Evolutionary conservation across 2,888 invertebrate species (phyloP).

Genomic region (Aromia moschata): DNA sequence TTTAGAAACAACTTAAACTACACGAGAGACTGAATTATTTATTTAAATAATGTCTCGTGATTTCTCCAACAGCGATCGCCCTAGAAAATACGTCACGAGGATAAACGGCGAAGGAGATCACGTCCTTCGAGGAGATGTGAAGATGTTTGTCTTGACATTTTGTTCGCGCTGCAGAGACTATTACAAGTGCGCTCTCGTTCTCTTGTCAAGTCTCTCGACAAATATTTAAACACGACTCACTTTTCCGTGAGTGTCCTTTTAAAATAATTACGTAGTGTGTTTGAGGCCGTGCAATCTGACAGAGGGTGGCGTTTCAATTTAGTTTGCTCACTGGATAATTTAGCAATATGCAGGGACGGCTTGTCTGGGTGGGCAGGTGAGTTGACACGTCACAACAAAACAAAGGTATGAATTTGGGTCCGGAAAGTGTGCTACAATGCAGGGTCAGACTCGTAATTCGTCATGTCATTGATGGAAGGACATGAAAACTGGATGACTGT

Average conservation of each 20-base stretch:
- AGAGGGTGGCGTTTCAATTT: no score
- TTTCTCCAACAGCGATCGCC: neutral
- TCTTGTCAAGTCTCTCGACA: slow-evolving; percentile 24
- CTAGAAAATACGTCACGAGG: neutral
- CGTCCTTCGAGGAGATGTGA: slow-evolving; percentile 38
- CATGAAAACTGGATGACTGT: no score
- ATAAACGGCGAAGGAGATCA: slow-evolving; percentile 28
- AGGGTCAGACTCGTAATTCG: no score
- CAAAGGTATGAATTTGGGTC: no score
- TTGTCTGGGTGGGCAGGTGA: no score
- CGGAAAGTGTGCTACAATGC: no score
- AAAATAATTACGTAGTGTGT: slow-evolving; percentile 18
- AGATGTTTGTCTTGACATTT: slow-evolving; percentile 44
- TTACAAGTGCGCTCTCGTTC: slow-evolving; percentile 30
- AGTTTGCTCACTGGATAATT: no score
- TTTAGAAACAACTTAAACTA: neutral
- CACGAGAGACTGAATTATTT: neutral
- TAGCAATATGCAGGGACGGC: no score
- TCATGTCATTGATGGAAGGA: no score
- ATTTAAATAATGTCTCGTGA: neutral
- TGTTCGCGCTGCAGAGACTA: slow-evolving; percentile 35
- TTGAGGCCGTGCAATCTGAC: neutral
- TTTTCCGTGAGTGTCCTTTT: slow-evolving; percentile 23
- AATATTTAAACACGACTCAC: slow-evolving; percentile 29
- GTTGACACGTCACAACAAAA: no score